Base-by-base conservation (phyloP, 2,113 vertebrate species). In the Pitta sordida region DNA sequence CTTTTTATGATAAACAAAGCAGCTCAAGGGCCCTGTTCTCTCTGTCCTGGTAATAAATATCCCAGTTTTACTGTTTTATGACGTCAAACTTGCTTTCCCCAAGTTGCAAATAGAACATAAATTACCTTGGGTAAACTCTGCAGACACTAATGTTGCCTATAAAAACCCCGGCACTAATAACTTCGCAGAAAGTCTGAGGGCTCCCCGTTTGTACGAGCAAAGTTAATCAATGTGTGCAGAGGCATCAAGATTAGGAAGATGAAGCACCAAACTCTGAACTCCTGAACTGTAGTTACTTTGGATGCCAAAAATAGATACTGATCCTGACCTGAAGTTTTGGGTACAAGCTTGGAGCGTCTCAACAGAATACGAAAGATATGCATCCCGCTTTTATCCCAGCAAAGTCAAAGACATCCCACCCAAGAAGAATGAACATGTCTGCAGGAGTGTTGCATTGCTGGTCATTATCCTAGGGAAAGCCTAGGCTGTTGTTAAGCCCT, bases 61-160 rank as follows among this genome's bases (percentile, higher is more conserved):
- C 80, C 30, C 1, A 3, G 59, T 92, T 85, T 64, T 73, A 94
- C 59, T 65, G 32, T 71, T 75, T 60, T 80, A 51, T 80, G 58
- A 96, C 96, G 85, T 92, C 93, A 93, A 92, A 92, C 41, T 83
- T 94, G 82, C 80, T 91, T 90, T 87, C 83, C 70, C 88, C 1
- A 5, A 55, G 48, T 78, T 86, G 85, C 59, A 94, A 96, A 91
- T 13, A 94, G 81, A 92, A 88, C 49, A 74, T 60, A 95, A 96
- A 96, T 90, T 88, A 93, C 49, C 60, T 95, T 80, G 81, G 43
- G 46, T 96, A 95, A 91, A 86, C 71, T 79, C 70, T 2, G 3
- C 79, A 83, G 75, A 91, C 10, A 2, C 78, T 94, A 59, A 75
- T 21, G 65, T 86, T 81, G 81, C 52, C 85, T 75, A 21, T 64